Base-by-base conservation (phyloP, 2,797 vertebrate genomes). In the Ptychobarbus kaznakovi region DNA sequence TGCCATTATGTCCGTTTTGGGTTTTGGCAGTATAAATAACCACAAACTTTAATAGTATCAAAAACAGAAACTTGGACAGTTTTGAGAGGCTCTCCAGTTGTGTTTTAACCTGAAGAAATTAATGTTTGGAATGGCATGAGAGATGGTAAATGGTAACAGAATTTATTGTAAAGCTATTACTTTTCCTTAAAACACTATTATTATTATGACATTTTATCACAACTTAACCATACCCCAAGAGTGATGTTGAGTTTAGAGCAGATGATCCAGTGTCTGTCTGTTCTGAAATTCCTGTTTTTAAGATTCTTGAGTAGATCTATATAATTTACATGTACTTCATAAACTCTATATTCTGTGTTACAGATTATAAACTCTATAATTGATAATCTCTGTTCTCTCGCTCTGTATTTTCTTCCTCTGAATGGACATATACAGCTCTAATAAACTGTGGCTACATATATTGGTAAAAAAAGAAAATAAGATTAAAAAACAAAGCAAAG, bases 191-290 rank as follows among this genome's bases (percentile, higher is more conserved):
- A 68, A 68, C 13, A 63, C 2, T 58, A 49, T 80, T 6, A 49
- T 80, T 6, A 49, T 20, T 51, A 32, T n/a, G 18, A 51, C 28
- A 80, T 20, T 79, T 63, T 79, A 16, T 9, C 12, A 35, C 35
- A 65, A 65, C 40, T 38, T 80, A 38, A 20, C 44, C 0, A 15
- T 68, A n/a, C 6, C 44, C 20, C 63, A 68, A 49, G 28, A 68
- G n/a, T 78, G 53, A 61, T 18, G 38, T 44, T 70, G 79, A 6
- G 15, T 32, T 42, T 51, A 90, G 85, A 88, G 89, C 87, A 90
- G 86, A 80, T 90, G 89, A 92, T 95, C 94, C 94, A 95, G 95
- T 94, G 61, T 88, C 68, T 86, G 83, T 78, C 35, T 87, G 73
- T 90, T 75, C 86, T 25, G 86, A 44, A 74, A 38, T 13, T 44